Evolutionary conservation across 2,113 vertebrate species (phyloP), one percentile per base, ranked within the genome.

Genomic region (Megaceryle torquata): DNA sequence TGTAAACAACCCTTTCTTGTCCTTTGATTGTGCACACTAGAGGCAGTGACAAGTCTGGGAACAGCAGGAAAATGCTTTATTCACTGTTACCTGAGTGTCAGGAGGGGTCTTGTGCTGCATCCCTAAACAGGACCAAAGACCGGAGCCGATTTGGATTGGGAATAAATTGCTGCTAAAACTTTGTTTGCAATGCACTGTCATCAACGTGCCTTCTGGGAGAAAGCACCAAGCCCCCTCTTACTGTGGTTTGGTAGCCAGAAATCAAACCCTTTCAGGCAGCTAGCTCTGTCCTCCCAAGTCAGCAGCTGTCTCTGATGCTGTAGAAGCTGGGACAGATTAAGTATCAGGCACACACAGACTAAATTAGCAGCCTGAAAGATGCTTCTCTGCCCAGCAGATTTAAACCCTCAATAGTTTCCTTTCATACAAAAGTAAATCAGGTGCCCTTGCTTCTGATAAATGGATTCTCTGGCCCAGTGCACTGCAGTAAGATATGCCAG

Each of bases 181-280:
- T 33, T 16, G 11, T 37, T 50, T 60, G 53, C 68, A 31, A 6
- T 3, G 17, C 22, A 3, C 10, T 13, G n/a, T 3, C 1, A 1
- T 35, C 4, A 2, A 14, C 3, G 20, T 6, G 22, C 25, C 17
- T 53, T 76, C 13, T 11, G 10, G 19, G 11, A 5, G 13, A 11
- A 29, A 51, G 68, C 43, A 26, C 28, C 5, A 14, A 59, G 82
- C 24, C 39, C 5, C 1, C 0, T 6, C 3, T 13, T 9, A 3
- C 39, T 37, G 44, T 2, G 2, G 13, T 48, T 29, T 60, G 71
- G n/a, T 15, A 67, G 71, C 44, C 70, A 72, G 39, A 48, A 61
- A 41, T 39, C 59, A 65, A 86, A 48, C 35, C 11, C 61, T 31
- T 31, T 18, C 4, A 10, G 15, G 10, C 63, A 61, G n/a, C 71